Base-by-base conservation (phyloP, 2,797 vertebrate genomes). In the Rhinophrynus dorsalis region DNA sequence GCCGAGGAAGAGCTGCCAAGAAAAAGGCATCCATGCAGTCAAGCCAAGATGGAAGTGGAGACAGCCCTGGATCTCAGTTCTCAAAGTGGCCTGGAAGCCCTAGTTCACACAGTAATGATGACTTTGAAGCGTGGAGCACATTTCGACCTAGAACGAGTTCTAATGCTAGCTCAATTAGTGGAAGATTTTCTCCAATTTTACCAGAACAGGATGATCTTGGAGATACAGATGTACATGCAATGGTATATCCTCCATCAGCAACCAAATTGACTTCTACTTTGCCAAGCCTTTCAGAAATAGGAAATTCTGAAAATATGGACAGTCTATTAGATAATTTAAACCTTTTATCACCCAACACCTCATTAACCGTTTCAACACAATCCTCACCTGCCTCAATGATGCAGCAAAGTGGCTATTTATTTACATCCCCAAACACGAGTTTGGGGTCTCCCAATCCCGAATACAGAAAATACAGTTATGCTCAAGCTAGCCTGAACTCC, bases 321-420 rank as follows among this genome's bases (percentile, higher is more conserved):
- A 97, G 94, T 84, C 96, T 99, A 52, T 80, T 99, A 89, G 97
- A 97, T 86, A 98, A 98, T 79, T 93, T 99, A 70, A 99, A 99
- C 76, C 90, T 99, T 76, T 91, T 99, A 42, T 97, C 97, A 0
- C 95, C 97, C 23, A 97, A 96, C 69, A 92, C 95, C 13, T 84
- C 93, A 57, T 85, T 93, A 35, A 89, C 89, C 0, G 88, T 87
- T 58, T 97, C 96, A 5, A 92, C 94, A 57, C 96, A 97, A 84
- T 95, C 96, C 62, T 95, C 97, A 0, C 92, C 96, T 1, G 95
- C 94, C 67, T 76, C 89, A 38, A 81, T 96, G 90, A 93, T 95
- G 86, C 95, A 96, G 77, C 90, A 92, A 23, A 92, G 94, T 66
- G 97, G 96, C 77, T 87, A 92, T 11, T 82, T 94, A 0, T 99